Percentiles rank a stretch among this genome's conserved stretches.
Conservation (phyloP, 2,888 invertebrate species). For the Pollenia angustigena region DNA sequence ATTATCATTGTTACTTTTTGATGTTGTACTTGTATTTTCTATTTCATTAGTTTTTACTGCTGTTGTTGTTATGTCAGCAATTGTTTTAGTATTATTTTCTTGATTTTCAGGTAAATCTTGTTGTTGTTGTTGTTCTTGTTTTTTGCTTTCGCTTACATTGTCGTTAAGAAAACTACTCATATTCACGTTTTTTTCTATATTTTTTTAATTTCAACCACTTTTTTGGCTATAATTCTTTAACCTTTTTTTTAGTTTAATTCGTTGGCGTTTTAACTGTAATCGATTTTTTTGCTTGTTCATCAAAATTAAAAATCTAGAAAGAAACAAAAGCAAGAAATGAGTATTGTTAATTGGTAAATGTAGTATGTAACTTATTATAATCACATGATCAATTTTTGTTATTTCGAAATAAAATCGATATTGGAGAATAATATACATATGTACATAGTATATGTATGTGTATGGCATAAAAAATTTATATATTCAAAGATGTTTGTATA, state of each 20-base stretch:
- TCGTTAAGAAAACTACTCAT: constrained; percentile 77
- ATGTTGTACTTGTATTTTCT: constrained; percentile 72
- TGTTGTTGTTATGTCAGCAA: constrained; percentile 71
- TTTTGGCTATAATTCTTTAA: constrained; percentile 30
- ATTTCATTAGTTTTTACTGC: constrained; percentile 73
- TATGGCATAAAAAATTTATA: too few relatives aligned
- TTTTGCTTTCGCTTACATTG: constrained; percentile 75
- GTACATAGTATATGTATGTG: too few relatives aligned
- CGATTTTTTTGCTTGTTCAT: constrained; percentile 57
- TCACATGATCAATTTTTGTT: neutral
- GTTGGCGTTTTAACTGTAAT: constrained; percentile 27
- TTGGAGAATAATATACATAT: neutral
- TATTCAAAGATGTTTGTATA: too few relatives aligned
- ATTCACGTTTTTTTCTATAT: constrained; percentile 71
- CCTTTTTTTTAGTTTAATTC: constrained; percentile 13
- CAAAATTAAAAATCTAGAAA: constrained; percentile 59
- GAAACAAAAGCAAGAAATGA: constrained; percentile 36
- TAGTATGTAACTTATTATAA: constrained; percentile 19
- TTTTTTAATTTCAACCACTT: constrained; percentile 39
- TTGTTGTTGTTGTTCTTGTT: constrained; percentile 63
- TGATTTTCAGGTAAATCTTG: constrained; percentile 44
- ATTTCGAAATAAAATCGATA: neutral
- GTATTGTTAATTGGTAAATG: neutral
- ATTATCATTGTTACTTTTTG: constrained; percentile 49
- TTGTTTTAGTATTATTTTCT: constrained; percentile 57